A percentile compares a stretch with the other conserved stretches of the same genome.
Evolutionary conservation across 2,113 vertebrate genomes (phyloP).

Genomic region (Cinclus mexicanus): DNA sequence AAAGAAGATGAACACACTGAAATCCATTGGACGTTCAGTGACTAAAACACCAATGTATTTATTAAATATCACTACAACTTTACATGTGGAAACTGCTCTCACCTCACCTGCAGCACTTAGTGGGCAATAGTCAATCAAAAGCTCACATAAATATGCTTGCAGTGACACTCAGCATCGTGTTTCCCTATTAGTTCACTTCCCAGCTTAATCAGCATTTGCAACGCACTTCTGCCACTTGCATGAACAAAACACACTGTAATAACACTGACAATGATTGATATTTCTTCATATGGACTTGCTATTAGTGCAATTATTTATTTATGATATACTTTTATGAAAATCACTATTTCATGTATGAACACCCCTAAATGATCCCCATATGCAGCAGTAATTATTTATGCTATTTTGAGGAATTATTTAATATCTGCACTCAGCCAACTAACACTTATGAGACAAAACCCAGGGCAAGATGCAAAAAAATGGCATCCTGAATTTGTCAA

Average conservation of each 20-base stretch:
- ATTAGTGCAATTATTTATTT: slow-evolving; percentile 55
- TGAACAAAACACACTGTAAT: neutral
- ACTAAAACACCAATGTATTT: neutral
- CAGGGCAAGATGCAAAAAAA: neutral
- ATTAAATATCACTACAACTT: neutral
- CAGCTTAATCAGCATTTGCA: slow-evolving; percentile 61
- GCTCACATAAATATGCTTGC: slow-evolving; percentile 16
- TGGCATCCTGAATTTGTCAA: neutral
- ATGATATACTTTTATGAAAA: slow-evolving; percentile 42
- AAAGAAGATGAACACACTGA: neutral
- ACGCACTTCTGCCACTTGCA: slow-evolving; percentile 56
- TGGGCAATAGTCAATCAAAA: slow-evolving; percentile 28
- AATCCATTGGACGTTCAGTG: neutral
- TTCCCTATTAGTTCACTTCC: slow-evolving; percentile 15
- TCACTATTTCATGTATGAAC: slow-evolving; percentile 15
- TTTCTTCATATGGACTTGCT: neutral
- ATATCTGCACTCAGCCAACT: slow-evolving; percentile 1
- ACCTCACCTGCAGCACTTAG: slow-evolving; percentile 20
- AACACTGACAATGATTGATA: neutral
- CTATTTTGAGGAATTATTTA: slow-evolving; percentile 57
- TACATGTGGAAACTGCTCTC: neutral
- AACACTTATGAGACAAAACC: slow-evolving; percentile 30
- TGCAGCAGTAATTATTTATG: slow-evolving; percentile 17
- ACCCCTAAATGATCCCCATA: slow-evolving; percentile 5
- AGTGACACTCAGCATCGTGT: slow-evolving; percentile 8